Conservation (phyloP, 2,888 invertebrate genomes). For the Lepidocyrtoides sp. region DNA sequence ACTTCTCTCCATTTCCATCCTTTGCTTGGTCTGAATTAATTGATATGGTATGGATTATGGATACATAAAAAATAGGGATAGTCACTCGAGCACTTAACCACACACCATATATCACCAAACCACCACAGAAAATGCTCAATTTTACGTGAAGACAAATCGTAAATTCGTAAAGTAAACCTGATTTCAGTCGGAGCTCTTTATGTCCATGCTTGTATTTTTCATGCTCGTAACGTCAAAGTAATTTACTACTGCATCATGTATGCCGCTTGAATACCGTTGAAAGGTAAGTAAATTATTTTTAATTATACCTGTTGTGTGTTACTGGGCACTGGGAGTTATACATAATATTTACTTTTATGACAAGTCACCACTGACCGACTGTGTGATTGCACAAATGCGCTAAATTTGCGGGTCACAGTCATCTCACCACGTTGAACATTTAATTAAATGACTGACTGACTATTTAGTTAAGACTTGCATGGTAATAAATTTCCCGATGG, state of each 20-base stretch:
- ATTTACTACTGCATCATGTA: not conserved
- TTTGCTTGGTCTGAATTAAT: not conserved
- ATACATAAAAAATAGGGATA: constrained; percentile 8
- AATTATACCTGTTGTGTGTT: not conserved
- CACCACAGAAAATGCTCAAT: not conserved
- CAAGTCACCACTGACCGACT: not conserved
- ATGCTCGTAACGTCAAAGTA: too few relatives aligned
- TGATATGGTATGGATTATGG: not conserved
- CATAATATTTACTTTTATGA: constrained; percentile 10
- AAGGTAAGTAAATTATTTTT: not conserved
- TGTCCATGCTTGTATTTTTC: not conserved
- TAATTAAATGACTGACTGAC: constrained; percentile 48
- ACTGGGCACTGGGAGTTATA: not conserved
- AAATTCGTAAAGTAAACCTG: not conserved
- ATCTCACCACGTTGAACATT: not conserved
- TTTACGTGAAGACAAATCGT: not conserved
- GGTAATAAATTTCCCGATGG: constrained; percentile 35
- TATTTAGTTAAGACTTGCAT: constrained; percentile 64
- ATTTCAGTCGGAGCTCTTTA: not conserved
- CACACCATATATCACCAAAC: constrained; percentile 13
- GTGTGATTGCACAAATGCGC: not conserved
- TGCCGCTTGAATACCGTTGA: not conserved
- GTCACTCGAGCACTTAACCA: constrained; percentile 22
- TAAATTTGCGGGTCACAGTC: constrained; percentile 43
- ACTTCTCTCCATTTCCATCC: not conserved